phyloP scores from a whole-genome alignment of 1,140 invertebrate genomes.

The Planococcus citri region DNA sequence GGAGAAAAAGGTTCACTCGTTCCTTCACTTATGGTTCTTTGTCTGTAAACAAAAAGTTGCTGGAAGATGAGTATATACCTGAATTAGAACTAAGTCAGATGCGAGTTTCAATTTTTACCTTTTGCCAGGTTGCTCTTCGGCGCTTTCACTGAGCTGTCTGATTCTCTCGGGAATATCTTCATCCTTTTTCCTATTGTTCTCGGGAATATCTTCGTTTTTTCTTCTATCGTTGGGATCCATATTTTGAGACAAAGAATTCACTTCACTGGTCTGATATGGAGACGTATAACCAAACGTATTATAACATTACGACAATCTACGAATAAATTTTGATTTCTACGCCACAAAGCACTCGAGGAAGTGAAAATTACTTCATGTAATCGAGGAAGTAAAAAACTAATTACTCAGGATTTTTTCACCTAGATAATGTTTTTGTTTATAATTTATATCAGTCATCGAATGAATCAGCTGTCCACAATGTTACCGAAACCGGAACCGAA shows the following conservation, averaged over 20 bases:
- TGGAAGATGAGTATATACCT: too few species aligned
- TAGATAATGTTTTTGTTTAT: too few species aligned
- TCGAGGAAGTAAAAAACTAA: background rate
- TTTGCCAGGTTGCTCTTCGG: slow-evolving; percentile 10
- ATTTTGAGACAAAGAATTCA: background rate
- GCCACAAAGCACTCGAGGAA: background rate
- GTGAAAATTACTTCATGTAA: background rate
- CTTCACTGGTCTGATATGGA: background rate
- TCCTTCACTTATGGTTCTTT: background rate
- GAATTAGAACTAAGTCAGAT: background rate
- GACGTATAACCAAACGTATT: background rate
- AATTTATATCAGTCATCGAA: too few species aligned
- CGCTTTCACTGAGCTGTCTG: slow-evolving; percentile 4
- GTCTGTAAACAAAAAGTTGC: background rate
- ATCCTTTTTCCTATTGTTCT: too few species aligned
- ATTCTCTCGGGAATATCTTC: background rate
- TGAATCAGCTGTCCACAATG: too few species aligned
- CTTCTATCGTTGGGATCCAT: background rate
- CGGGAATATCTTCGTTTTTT: too few species aligned
- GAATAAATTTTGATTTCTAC: background rate
- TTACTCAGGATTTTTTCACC: background rate
- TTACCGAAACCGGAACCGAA: too few species aligned
- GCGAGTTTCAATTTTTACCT: background rate
- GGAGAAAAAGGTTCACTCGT: background rate
- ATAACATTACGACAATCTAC: background rate